Conservation (phyloP, 2,888 invertebrate species). For the Formica aserva region DNA sequence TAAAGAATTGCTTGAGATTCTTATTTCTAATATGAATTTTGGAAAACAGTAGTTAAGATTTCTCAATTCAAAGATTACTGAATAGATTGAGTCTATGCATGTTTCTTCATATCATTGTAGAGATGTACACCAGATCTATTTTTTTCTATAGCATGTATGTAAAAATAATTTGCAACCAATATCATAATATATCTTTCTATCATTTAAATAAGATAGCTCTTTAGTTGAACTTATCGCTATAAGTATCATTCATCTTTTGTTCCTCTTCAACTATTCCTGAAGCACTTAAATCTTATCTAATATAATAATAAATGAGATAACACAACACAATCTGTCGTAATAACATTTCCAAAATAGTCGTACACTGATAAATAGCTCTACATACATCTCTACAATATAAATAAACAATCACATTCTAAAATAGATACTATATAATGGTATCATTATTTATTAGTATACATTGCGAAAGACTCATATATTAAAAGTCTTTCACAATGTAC, state of each 20-base stretch:
- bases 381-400: not conserved
- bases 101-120: not conserved
- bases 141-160: not conserved
- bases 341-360: not conserved
- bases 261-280: not conserved
- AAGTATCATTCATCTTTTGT: not conserved
- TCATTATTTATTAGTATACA: not conserved
- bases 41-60: not conserved
- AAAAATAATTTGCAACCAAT: constrained; percentile 1
- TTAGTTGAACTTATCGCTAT: not conserved
- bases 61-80: not conserved
- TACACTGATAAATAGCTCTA: not conserved
- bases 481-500: not conserved
- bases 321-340: not conserved
- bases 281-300: not conserved
- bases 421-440: not conserved
- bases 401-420: not conserved
- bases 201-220: not conserved
- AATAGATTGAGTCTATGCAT: not conserved
- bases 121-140: not conserved
- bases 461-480: not conserved
- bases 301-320: constrained; percentile 2
- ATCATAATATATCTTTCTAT: not conserved
- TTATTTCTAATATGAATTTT: not conserved
- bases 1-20: not conserved